These are phyloP conservation scores for Psittacus erithacus DNA, from an alignment of 2,113 vertebrate species.

Conservation along the genomic window DNA sequence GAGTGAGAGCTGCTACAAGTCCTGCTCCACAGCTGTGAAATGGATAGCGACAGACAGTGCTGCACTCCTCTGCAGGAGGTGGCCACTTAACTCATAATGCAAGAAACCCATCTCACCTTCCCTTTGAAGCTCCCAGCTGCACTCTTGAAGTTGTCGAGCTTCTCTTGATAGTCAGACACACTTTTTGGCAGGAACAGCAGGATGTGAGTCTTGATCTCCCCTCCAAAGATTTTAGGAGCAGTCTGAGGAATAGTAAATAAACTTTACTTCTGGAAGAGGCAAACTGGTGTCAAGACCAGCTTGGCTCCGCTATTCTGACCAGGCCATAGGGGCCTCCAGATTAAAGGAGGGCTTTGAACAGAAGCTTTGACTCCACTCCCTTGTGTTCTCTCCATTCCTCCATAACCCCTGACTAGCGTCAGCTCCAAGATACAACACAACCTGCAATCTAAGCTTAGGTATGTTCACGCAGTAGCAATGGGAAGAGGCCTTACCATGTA, in stretches of 20 bases:
- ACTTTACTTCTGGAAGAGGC: background rate
- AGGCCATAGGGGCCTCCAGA: background rate
- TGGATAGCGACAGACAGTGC: background rate
- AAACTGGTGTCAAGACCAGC: background rate
- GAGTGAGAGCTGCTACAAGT: background rate
- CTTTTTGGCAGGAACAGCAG: conserved; percentile 93
- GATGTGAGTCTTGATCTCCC: conserved; percentile 98
- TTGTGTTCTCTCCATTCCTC: background rate
- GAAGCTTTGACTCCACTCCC: background rate
- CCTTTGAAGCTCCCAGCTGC: conserved; percentile 91
- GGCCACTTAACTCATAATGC: background rate
- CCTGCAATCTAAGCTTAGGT: background rate
- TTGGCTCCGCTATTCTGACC: background rate
- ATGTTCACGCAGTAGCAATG: fast-evolving
- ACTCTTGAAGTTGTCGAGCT: conserved; percentile 90
- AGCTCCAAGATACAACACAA: background rate
- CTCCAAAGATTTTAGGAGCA: conserved; percentile 97
- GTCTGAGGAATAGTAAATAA: conserved; percentile 76
- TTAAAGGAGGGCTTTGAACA: background rate
- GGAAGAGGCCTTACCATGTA: background rate
- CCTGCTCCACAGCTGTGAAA: background rate
- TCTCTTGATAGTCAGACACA: conserved; percentile 84
- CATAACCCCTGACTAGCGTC: background rate
- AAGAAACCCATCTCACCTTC: conserved; percentile 77
- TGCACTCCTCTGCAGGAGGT: background rate